A percentile compares a stretch with the other conserved stretches of the same genome.
phyloP scores from a whole-genome alignment of 2,797 vertebrate species.

The Leptoclinus maculatus region DNA sequence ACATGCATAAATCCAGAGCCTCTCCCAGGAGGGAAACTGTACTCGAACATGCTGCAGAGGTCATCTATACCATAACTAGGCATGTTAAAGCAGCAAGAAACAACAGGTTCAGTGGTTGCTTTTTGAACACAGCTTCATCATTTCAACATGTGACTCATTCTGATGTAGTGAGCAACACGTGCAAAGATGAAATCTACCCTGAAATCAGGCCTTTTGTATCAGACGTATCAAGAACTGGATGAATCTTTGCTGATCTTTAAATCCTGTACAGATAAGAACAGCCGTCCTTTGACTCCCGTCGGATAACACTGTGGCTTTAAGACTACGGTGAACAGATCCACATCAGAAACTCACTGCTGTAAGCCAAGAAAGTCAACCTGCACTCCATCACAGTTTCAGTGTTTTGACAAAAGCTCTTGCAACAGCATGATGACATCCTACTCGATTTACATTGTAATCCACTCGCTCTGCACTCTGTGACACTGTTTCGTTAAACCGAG shows the following conservation, averaged over 20 bases:
- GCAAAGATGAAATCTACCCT: neutral
- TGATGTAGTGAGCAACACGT: neutral
- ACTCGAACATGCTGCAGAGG: slow-evolving; percentile 15
- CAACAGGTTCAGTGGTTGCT: neutral
- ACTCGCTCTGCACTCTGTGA: neutral
- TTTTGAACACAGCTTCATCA: neutral
- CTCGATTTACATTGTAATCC: neutral
- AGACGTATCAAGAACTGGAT: neutral
- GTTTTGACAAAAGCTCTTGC: slow-evolving; percentile 40
- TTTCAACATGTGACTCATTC: neutral
- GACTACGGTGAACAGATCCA: slow-evolving; percentile 8
- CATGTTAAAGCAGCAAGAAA: slow-evolving; percentile 3
- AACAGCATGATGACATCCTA: slow-evolving; percentile 33
- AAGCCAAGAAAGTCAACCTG: slow-evolving; percentile 54
- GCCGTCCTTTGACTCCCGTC: neutral
- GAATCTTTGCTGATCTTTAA: neutral
- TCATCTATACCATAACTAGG: neutral
- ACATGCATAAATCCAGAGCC: slow-evolving; percentile 29
- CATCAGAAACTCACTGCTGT: neutral
- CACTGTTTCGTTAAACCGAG: neutral
- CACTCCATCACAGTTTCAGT: slow-evolving; percentile 44
- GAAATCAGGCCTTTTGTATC: too few relatives aligned
- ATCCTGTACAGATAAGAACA: neutral
- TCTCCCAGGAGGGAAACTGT: slow-evolving; percentile 38
- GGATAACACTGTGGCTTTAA: slow-evolving; percentile 20